Evolutionary conservation across 2,888 invertebrate genomes (phyloP).

Genomic region (Athetis lepigone): DNA sequence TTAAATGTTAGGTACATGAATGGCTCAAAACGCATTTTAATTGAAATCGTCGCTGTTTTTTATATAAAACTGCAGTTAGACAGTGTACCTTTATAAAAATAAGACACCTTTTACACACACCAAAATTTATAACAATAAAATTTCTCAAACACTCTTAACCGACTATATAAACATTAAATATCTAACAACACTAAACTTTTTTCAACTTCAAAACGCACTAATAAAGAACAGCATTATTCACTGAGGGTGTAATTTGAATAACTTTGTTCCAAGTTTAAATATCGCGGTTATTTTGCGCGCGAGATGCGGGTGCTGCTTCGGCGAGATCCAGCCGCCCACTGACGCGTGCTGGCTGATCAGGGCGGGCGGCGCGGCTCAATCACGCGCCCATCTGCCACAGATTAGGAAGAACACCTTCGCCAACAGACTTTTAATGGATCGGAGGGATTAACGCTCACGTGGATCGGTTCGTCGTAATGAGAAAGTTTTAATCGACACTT

Average conservation of each 20-base stretch:
- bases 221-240: conserved; percentile 25
- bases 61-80: not conserved
- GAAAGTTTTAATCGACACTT: conserved; percentile 55
- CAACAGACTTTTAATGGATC: conserved; percentile 72
- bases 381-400: conserved; percentile 73
- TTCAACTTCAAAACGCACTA: conserved; percentile 31
- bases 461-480: conserved; percentile 39
- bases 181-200: conserved; percentile 48
- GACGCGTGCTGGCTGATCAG: conserved; percentile 55
- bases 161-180: conserved; percentile 55
- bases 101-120: conserved; percentile 20
- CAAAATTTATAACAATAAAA: conserved; percentile 27
- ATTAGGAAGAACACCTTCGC: conserved; percentile 75
- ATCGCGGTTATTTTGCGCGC: conserved; percentile 43
- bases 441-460: conserved; percentile 60
- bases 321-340: conserved; percentile 60
- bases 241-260: conserved; percentile 22
- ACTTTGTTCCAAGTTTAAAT: conserved; percentile 45
- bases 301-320: conserved; percentile 39
- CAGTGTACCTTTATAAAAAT: conserved; percentile 39
- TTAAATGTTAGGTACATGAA: conserved; percentile 2
- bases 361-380: conserved; percentile 67
- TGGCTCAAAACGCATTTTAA: conserved; percentile 42
- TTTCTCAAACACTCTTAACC: conserved; percentile 50
- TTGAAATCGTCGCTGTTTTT: conserved; percentile 6